Base-by-base conservation (phyloP, 2,113 vertebrate species). In the Microtus richardsoni region DNA sequence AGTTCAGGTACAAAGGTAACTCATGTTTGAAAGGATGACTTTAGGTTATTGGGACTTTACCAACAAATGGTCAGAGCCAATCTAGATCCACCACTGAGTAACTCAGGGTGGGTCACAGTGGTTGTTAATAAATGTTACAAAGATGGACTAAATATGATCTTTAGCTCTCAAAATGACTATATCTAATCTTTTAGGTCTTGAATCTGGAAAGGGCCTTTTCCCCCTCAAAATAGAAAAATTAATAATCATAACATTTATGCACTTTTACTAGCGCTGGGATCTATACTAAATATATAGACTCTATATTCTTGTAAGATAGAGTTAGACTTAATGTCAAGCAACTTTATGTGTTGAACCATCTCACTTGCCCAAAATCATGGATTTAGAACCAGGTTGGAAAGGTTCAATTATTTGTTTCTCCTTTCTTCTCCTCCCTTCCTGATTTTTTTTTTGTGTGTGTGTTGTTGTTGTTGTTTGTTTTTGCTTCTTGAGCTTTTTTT, bases 121-220 rank as follows among this genome's bases (percentile, higher is more conserved):
- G 21, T 64, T 89, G 41, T 91, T 95, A 79, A 36, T 83, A 52
- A 91, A 47, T 86, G 54, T 82, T 52, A 89, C 66, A 79, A 88
- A 93, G 79, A 87, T 60, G 16, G 16, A 66, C 11, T 54, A 70
- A 94, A 91, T 47, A 30, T 54, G 60, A 85, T 30, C 5, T 87
- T 84, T 84, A 36, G 36, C 54, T 93, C 95, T 95, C 49, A 89
- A 86, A 91, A 95, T 84, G 64, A 95, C 26, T 87, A 22, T 1
- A 73, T 13, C 70, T 89, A 19, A 80, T 66, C 68, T 83, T 94
- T 78, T 83, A 52, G 36, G 89, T 75, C 85, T 62, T 93, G 68
- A 96, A 17, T 83, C 74, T 84, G 70, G 75, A 89, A 94, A 64
- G 54, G 11, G 77, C 89, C 54, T 8, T 93, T 94, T 95, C 93